Conservation (phyloP, 2,113 vertebrate species). For the Lonchura striata region DNA sequence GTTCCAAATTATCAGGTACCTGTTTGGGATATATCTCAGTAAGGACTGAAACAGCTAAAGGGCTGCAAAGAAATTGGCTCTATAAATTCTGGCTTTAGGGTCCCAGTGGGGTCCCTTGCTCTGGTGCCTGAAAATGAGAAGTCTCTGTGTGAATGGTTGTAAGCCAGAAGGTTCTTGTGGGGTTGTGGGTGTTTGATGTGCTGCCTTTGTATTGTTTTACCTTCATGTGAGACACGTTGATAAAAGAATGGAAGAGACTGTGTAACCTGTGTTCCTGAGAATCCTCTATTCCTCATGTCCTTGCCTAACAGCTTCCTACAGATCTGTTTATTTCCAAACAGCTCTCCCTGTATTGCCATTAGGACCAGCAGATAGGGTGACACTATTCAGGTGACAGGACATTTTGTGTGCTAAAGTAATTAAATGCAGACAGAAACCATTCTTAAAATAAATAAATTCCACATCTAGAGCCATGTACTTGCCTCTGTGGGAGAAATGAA, state of each 20-base stretch:
- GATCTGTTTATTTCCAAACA: background rate
- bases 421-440: background rate
- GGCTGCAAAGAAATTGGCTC: background rate
- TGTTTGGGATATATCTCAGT: background rate
- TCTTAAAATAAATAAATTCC: background rate
- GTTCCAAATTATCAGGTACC: background rate
- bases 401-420: background rate
- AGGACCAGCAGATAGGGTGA: background rate
- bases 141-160: background rate
- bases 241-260: background rate
- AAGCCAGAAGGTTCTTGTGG: background rate
- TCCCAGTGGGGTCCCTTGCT: background rate
- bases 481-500: background rate
- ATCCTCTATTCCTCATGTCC: background rate
- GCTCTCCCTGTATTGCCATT: background rate
- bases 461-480: background rate
- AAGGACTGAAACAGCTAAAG: background rate
- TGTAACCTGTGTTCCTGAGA: background rate
- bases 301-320: background rate
- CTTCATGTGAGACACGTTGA: background rate
- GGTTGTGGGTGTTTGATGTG: background rate
- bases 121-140: background rate
- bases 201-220: background rate
- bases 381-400: background rate
- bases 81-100: background rate